These are phyloP conservation scores for Mallotus villosus DNA, from an alignment of 2,797 vertebrate genomes.

Conservation along the genomic window DNA sequence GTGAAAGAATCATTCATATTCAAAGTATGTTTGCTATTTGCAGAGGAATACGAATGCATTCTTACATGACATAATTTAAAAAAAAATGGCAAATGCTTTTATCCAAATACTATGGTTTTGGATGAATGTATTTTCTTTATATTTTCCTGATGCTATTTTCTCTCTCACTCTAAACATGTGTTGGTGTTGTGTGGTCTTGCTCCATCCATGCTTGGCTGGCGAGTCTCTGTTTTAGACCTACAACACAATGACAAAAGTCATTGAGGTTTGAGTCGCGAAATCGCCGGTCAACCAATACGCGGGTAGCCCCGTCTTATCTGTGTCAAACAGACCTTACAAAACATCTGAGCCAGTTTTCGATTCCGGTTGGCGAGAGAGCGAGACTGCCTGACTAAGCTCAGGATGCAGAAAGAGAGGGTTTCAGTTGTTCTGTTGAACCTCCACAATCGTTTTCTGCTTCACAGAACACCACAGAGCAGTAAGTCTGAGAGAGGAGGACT, in stretches of 20 bases:
- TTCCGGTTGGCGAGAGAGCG: neutral
- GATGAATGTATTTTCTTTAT: too few species aligned
- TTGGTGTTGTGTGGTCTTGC: too few species aligned
- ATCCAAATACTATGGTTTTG: too few species aligned
- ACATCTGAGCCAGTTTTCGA: neutral
- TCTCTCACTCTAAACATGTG: too few species aligned
- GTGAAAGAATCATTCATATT: neutral
- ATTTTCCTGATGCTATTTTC: too few species aligned
- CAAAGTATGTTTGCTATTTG: neutral
- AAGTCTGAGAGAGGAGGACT: neutral
- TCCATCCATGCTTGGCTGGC: neutral
- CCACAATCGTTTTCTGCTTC: neutral
- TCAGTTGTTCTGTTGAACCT: neutral
- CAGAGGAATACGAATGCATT: neutral
- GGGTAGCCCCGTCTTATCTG: conserved; percentile 13
- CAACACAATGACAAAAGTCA: conserved; percentile 3
- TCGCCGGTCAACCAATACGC: neutral
- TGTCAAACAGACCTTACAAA: conserved; percentile 5
- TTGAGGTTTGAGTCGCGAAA: neutral
- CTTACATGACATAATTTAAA: neutral
- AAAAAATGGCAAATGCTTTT: too few species aligned
- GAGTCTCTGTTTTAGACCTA: neutral
- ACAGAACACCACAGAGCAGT: neutral
- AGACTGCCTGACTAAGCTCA: conserved; percentile 4
- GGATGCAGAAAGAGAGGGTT: neutral